A percentile compares a stretch with the other conserved stretches of the same genome.
phyloP scores from a whole-genome alignment of 2,888 invertebrate species.

The Mesorhabditis sp. region DNA sequence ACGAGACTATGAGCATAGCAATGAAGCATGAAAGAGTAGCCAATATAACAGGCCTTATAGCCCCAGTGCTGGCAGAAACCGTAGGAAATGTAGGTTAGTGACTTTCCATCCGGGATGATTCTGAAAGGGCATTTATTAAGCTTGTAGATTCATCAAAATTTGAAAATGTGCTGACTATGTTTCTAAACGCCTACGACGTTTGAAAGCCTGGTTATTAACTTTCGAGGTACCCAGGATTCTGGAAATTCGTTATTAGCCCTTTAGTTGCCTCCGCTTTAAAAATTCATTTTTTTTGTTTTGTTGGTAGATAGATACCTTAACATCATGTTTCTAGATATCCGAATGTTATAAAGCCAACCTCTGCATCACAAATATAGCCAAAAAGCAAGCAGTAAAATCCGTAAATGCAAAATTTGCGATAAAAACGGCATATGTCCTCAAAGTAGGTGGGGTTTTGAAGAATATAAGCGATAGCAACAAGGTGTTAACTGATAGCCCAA shows the following conservation, averaged over 20 bases:
- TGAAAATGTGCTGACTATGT: not conserved
- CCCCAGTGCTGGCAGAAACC: not conserved
- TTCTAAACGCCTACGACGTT: no score
- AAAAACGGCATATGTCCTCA: not conserved
- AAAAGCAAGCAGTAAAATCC: not conserved
- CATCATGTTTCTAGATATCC: no score
- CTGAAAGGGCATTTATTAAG: not conserved
- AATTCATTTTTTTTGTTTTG: no score
- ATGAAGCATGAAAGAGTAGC: not conserved
- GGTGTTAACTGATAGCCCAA: not conserved
- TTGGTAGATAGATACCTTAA: no score
- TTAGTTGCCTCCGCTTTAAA: no score
- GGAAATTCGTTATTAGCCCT: no score
- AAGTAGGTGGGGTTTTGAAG: not conserved
- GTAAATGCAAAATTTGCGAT: constrained; percentile 4
- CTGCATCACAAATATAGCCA: not conserved
- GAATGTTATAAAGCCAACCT: not conserved
- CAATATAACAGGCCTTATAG: not conserved
- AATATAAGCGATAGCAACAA: not conserved
- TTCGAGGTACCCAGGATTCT: no score
- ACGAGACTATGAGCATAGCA: not conserved
- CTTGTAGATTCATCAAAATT: not conserved
- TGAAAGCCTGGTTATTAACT: no score
- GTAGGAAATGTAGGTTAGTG: not conserved
- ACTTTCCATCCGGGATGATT: constrained; percentile 1